Evolutionary conservation across 2,113 vertebrate genomes (phyloP).

Genomic region (Misgurnus anguillicaudatus): DNA sequence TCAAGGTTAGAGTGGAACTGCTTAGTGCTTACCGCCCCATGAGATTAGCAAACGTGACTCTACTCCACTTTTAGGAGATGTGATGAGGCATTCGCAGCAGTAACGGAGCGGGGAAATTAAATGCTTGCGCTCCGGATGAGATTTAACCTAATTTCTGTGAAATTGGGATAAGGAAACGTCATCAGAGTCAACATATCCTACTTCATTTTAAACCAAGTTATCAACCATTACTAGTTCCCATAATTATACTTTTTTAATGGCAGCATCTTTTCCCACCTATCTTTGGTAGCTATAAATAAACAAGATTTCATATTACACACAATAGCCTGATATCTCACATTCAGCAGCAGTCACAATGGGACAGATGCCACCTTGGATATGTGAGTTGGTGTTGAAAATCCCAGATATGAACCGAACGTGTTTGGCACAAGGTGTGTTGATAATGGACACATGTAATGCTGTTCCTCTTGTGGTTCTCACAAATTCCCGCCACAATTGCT

Average conservation of each 20-base stretch:
- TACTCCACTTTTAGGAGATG: constrained; percentile 47
- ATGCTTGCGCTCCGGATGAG: constrained; percentile 48
- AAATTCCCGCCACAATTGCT: constrained; percentile 44
- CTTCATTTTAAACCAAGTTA: constrained; percentile 22
- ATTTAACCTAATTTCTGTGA: constrained; percentile 50
- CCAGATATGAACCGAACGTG: neutral
- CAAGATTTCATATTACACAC: neutral
- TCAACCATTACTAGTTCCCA: no score
- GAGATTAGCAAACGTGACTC: constrained; percentile 52
- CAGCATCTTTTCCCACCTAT: no score
- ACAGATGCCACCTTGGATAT: neutral
- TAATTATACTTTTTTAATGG: no score
- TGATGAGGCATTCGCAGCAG: constrained; percentile 48
- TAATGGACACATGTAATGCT: constrained; percentile 5
- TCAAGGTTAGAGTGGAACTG: constrained; percentile 59
- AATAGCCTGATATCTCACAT: neutral
- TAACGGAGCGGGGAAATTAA: constrained; percentile 45
- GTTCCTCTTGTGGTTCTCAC: constrained; percentile 28
- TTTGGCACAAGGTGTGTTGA: neutral
- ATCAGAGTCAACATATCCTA: constrained; percentile 43
- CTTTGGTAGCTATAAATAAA: no score
- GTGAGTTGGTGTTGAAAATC: neutral
- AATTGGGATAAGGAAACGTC: constrained; percentile 8
- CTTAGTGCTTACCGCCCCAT: constrained; percentile 44
- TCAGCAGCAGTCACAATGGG: neutral